phyloP scores from a whole-genome alignment of 2,113 vertebrate genomes.

The Myanophis thanlyinensis region DNA sequence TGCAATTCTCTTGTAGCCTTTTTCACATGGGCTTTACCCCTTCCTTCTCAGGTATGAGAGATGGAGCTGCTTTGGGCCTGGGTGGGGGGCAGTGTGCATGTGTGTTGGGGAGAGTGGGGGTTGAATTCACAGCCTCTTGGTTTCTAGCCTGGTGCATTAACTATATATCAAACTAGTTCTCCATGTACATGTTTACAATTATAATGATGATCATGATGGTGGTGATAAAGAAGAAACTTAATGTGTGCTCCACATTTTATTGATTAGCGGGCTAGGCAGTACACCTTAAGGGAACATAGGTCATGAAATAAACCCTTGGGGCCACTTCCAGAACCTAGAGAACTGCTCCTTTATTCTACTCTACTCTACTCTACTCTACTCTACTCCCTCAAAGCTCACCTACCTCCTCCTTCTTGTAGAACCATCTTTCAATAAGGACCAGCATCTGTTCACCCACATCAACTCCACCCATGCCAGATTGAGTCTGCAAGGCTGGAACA shows the following conservation, averaged over 20 bases:
- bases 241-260: background rate
- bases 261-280: background rate
- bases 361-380: background rate
- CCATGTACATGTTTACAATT: too few relatives aligned
- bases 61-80: too few relatives aligned
- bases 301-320: background rate
- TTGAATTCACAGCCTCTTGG: too few relatives aligned
- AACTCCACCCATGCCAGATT: constrained; percentile 95
- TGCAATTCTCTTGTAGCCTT: too few relatives aligned
- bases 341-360: background rate
- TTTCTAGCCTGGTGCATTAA: too few relatives aligned
- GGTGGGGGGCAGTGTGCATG: too few relatives aligned
- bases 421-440: constrained; percentile 97
- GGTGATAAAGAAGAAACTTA: background rate
- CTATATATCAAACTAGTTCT: too few relatives aligned
- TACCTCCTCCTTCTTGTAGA: constrained; percentile 64
- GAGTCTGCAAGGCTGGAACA: constrained; percentile 96
- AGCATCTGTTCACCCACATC: constrained; percentile 95
- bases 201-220: background rate
- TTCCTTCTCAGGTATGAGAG: too few relatives aligned
- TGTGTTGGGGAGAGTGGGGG: too few relatives aligned
- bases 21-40: too few relatives aligned
- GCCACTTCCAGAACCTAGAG: background rate
- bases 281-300: background rate
- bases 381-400: background rate